Conservation (phyloP, 2,113 vertebrate genomes). For the Ptyas mucosa region DNA sequence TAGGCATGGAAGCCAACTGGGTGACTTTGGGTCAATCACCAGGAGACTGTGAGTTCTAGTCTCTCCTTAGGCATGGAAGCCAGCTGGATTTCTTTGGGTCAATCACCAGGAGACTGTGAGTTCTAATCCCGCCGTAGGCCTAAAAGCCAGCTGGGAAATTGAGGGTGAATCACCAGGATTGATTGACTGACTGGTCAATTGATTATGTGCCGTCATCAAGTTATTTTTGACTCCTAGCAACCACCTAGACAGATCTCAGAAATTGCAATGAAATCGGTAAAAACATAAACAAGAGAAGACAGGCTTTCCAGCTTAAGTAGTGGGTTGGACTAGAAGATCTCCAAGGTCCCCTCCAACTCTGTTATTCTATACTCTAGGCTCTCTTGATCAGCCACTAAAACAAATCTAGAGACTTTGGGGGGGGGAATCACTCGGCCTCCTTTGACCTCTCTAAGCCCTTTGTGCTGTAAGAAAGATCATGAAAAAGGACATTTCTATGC, state of each 20-base stretch:
- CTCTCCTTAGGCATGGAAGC: too few relatives aligned
- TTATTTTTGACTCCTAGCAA: not conserved
- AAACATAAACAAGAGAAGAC: not conserved
- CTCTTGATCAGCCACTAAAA: too few relatives aligned
- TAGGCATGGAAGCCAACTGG: too few relatives aligned
- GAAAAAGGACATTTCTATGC: not conserved
- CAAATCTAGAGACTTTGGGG: not conserved
- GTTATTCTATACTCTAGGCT: not conserved
- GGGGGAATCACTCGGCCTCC: not conserved
- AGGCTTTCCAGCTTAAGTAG: not conserved
- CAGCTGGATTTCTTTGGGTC: too few relatives aligned
- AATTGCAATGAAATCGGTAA: not conserved
- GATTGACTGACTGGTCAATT: not conserved
- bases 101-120: too few relatives aligned
- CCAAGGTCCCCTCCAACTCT: too few relatives aligned
- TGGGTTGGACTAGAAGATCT: not conserved
- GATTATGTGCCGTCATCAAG: not conserved
- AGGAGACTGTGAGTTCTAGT: too few relatives aligned
- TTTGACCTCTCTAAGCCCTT: not conserved
- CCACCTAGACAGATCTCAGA: not conserved
- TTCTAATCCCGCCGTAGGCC: accelerated
- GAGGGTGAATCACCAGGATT: too few relatives aligned
- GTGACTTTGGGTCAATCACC: too few relatives aligned
- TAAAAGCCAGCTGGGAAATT: too few relatives aligned
- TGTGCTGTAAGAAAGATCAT: too few relatives aligned